Evolutionary conservation across 2,888 invertebrate species (phyloP).

Genomic region (Leptinotarsa tumamoca): DNA sequence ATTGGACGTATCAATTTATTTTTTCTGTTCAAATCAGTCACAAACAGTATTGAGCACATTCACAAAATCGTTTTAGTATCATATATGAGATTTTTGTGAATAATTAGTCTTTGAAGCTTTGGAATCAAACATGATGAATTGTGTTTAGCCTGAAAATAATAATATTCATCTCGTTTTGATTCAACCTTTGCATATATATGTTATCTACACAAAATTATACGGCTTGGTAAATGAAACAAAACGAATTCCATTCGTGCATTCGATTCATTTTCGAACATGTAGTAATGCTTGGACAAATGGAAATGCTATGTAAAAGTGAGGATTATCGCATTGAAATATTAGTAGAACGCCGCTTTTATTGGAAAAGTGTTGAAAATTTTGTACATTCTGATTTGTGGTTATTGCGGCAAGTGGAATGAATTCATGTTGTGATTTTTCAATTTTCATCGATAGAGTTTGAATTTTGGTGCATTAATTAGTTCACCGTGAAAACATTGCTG

Average conservation of each 20-base stretch:
- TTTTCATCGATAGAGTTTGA: too few species aligned
- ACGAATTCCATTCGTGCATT: neutral
- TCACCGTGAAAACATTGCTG: too few species aligned
- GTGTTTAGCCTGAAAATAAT: neutral
- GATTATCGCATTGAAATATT: constrained; percentile 9
- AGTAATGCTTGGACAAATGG: constrained; percentile 1
- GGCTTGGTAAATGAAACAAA: constrained; percentile 6
- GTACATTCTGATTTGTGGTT: neutral
- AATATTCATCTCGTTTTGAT: constrained; percentile 3
- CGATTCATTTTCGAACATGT: neutral
- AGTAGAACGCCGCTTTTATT: neutral
- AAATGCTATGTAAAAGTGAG: neutral
- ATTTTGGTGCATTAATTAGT: too few species aligned
- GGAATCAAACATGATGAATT: neutral
- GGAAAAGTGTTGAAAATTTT: neutral
- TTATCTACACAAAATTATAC: constrained; percentile 13
- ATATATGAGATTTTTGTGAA: neutral
- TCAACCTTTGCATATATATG: neutral
- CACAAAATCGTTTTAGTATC: too few species aligned
- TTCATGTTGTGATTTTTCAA: too few species aligned
- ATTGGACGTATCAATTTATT: too few species aligned
- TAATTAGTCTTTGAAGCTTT: neutral
- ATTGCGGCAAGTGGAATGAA: neutral
- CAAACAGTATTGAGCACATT: too few species aligned
- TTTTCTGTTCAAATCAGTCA: too few species aligned